phyloP scores from a whole-genome alignment of 2,888 invertebrate genomes.

The Mimas tiliae region DNA sequence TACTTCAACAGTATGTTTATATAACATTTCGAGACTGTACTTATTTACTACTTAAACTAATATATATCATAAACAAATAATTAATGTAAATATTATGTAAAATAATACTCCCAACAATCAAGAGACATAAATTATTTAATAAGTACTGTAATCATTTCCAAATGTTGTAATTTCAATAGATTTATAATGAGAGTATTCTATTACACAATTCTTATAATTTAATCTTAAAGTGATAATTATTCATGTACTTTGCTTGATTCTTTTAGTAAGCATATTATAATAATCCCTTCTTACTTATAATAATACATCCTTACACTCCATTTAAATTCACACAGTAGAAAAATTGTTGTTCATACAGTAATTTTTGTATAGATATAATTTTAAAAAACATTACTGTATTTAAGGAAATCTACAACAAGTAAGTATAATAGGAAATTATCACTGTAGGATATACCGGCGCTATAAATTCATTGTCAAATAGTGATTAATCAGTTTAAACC shows the following conservation, averaged over 20 bases:
- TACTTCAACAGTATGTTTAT: background rate
- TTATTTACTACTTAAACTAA: background rate
- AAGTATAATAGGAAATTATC: conserved; percentile 26
- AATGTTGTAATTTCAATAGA: background rate
- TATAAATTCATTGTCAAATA: conserved; percentile 26
- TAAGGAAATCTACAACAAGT: background rate
- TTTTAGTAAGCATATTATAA: background rate
- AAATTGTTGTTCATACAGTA: no score
- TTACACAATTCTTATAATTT: background rate
- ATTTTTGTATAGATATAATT: no score
- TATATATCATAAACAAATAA: background rate
- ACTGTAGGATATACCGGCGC: conserved; percentile 31
- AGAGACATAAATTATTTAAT: background rate
- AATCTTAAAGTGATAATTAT: conserved; percentile 10
- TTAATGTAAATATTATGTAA: background rate
- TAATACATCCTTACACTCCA: no score
- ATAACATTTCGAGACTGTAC: background rate
- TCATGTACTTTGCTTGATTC: background rate
- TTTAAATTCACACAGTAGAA: no score
- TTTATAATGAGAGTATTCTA: background rate
- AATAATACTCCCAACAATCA: background rate
- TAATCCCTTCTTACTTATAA: no score
- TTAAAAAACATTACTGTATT: no score
- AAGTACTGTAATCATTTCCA: background rate
- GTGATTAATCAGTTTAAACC: no score